Evolutionary conservation across 2,888 invertebrate genomes (phyloP), one percentile per base, ranked within the genome.

Genomic region (Exocentrus adspersus): DNA sequence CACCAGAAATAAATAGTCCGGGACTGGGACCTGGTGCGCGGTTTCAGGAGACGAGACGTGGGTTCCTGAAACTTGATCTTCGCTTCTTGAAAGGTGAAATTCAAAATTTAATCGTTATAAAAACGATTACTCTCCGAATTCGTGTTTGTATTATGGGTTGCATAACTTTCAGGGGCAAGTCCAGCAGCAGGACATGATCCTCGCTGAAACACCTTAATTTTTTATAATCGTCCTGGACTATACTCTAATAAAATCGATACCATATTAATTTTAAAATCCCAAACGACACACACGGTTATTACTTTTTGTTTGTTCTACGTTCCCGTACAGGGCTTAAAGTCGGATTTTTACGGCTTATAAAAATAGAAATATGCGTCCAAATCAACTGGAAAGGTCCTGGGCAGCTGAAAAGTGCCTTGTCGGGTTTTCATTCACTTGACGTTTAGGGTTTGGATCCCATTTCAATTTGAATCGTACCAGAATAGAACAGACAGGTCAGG

Each of bases 251-350:
- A 28, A 48, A 48, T 48, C 48, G 28, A 48, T 48, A 28, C 28
- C 12, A 48, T 28, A 48, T 48, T 48, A 48, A 48, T 48, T 48
- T 48, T 24, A n/a, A 14, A 48, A 48, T 28, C 17, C n/a, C 37
- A n/a, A n/a, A n/a, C n/a, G 12, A n/a, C 1, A 37, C 37, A 37
- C 3, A 24, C 24, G 24, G 48, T 16, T 9, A 30, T 24, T 28
- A 28, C 16, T 48, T 48, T 16, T 7, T 2, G 48, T 48, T 28
- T 48, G 48, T 24, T 28, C 1, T 46, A 16, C 9, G 28, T 2
- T 10, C 37, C 37, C 9, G 45, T 24, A 14, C 1, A 24, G 28
- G 16, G 48, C 4, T 16, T 24, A 28, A 28, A 16, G 17, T 9
- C 1, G 16, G 24, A 16, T 28, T 48, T 37, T 48, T 48, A 48